phyloP scores from a whole-genome alignment of 2,888 invertebrate genomes.

The Caenorhabditis uteleia region DNA sequence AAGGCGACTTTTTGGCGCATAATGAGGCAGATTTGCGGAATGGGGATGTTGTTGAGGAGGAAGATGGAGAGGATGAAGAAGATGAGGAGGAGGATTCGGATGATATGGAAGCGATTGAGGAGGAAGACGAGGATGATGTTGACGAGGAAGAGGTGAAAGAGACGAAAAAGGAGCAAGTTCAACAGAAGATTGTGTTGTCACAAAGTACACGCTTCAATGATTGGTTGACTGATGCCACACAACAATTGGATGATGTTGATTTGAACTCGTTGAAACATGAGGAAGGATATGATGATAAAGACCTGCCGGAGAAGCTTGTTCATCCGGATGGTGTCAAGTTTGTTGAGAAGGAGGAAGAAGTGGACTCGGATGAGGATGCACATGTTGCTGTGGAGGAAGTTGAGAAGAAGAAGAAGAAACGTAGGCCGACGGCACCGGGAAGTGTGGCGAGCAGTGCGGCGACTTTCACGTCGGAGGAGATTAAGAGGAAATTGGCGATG shows the following conservation, averaged over 20 bases:
- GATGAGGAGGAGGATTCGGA: slow-evolving; percentile 24
- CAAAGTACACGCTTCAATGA: slow-evolving; percentile 58
- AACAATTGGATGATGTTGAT: slow-evolving; percentile 47
- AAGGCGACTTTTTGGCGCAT: slow-evolving; percentile 63
- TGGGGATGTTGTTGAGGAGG: slow-evolving; percentile 32
- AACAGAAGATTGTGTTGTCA: slow-evolving; percentile 40
- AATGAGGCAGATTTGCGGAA: slow-evolving; percentile 45
- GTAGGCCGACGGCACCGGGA: slow-evolving; percentile 12
- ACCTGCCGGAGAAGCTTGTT: slow-evolving; percentile 20
- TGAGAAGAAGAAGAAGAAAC: slow-evolving; percentile 10
- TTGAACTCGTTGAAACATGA: slow-evolving; percentile 14
- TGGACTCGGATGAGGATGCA: slow-evolving; percentile 16
- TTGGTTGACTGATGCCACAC: slow-evolving; percentile 59
- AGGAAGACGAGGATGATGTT: slow-evolving; percentile 28
- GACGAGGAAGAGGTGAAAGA: slow-evolving; percentile 28
- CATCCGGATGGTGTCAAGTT: slow-evolving; percentile 22
- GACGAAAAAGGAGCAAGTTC: slow-evolving; percentile 27
- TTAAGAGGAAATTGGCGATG: slow-evolving; percentile 57
- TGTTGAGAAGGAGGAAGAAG: slow-evolving; percentile 10
- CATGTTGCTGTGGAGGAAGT: slow-evolving; percentile 22
- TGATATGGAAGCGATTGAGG: slow-evolving; percentile 20
- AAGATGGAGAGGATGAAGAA: slow-evolving; percentile 17
- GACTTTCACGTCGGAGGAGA: slow-evolving; percentile 62
- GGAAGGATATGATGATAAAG: slow-evolving; percentile 34
- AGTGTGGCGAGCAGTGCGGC: slow-evolving; percentile 46